Conservation (phyloP, 2,888 invertebrate species). For the Rhodophaea formosa region DNA sequence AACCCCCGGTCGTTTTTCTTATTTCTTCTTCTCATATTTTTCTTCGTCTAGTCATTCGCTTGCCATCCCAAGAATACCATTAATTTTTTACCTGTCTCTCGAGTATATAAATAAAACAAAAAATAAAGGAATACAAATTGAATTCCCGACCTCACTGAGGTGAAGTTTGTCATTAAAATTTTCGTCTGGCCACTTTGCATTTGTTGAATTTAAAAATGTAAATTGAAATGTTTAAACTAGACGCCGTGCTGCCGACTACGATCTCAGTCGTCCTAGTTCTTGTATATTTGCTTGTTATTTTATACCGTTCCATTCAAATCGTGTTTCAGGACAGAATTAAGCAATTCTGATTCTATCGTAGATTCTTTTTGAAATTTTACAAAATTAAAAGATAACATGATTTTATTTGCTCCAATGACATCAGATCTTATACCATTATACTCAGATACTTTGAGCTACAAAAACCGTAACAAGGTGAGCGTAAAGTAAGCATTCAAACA, state of each 20-base stretch:
- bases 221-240: constrained; percentile 30
- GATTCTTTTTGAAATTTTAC: neutral
- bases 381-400: neutral
- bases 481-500: too few relatives aligned
- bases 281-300: neutral
- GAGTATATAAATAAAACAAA: neutral
- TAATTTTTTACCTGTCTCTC: too few relatives aligned
- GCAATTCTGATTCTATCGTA: neutral
- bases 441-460: too few relatives aligned
- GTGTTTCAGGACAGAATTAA: neutral
- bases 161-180: constrained; percentile 37
- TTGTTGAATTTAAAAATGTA: constrained; percentile 34
- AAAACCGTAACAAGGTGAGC: too few relatives aligned
- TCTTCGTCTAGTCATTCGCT: too few relatives aligned
- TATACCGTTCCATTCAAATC: neutral
- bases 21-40: too few relatives aligned
- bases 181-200: constrained; percentile 34
- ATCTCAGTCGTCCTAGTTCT: neutral
- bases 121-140: constrained; percentile 26
- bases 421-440: too few relatives aligned
- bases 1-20: too few relatives aligned
- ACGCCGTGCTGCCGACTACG: neutral
- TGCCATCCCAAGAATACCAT: too few relatives aligned
- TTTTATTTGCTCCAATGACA: too few relatives aligned
- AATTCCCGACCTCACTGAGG: constrained; percentile 21